Evolutionary conservation across 2,113 vertebrate genomes (phyloP).

Genomic region (Hypanus sabinus): DNA sequence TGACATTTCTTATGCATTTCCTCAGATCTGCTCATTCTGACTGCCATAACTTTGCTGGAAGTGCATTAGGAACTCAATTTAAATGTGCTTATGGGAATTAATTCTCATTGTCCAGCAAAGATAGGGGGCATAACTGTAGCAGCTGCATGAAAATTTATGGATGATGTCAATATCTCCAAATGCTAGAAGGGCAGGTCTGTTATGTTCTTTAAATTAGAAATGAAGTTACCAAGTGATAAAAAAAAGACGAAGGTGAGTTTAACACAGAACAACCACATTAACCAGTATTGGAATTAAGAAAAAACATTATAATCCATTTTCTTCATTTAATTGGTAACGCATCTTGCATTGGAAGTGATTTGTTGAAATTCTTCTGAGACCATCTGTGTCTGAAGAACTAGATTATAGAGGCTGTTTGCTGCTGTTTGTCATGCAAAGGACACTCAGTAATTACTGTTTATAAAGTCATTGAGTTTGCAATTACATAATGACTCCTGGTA

Average conservation of each 20-base stretch:
- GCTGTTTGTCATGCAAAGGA: slow-evolving; percentile 13
- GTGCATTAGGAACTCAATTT: not conserved
- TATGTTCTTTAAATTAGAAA: slow-evolving; percentile 11
- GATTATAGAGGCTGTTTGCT: not conserved
- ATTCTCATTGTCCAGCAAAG: not conserved
- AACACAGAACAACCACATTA: not conserved
- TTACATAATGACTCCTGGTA: slow-evolving; percentile 25
- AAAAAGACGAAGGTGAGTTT: not conserved
- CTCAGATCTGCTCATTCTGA: not conserved
- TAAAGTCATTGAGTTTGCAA: slow-evolving; percentile 30
- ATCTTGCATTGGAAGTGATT: not conserved
- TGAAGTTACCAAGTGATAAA: slow-evolving; percentile 10
- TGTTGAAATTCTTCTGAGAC: not conserved
- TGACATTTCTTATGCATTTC: not conserved
- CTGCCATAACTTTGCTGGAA: not conserved
- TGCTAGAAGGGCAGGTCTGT: not conserved
- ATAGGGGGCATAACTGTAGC: not conserved
- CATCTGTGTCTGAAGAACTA: not conserved
- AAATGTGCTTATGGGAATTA: not conserved
- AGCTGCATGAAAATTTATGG: not conserved
- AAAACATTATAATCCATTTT: not conserved
- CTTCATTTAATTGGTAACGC: not conserved
- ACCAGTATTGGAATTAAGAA: slow-evolving; percentile 8
- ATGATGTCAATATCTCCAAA: not conserved
- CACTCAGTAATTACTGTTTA: slow-evolving; percentile 33